phyloP scores from a whole-genome alignment of 2,888 invertebrate genomes.

The Linyphia triangularis region DNA sequence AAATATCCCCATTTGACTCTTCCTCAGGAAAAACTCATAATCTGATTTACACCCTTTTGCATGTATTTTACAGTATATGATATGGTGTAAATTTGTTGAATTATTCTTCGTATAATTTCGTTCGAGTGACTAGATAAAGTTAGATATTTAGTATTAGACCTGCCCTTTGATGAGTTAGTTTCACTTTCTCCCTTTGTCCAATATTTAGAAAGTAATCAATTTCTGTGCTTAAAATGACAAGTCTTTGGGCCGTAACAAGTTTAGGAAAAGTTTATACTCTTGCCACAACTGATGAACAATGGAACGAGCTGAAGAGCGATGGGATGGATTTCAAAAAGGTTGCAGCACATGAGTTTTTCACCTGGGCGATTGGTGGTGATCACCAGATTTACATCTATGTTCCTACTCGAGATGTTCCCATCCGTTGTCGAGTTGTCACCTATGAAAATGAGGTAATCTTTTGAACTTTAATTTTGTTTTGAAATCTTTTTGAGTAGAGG shows the following conservation, averaged over 20 bases:
- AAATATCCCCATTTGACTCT: too few species aligned
- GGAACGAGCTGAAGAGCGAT: slow-evolving; percentile 91
- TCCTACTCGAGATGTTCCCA: slow-evolving; percentile 92
- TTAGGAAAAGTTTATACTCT: slow-evolving; percentile 70
- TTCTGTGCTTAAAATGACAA: slow-evolving; percentile 20
- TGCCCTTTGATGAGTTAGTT: too few species aligned
- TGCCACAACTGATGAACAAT: slow-evolving; percentile 80
- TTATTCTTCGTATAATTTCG: too few species aligned
- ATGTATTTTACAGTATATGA: too few species aligned
- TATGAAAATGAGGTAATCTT: slow-evolving; percentile 91
- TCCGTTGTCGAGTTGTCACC: slow-evolving; percentile 92
- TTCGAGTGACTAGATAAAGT: too few species aligned
- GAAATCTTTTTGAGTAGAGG: too few species aligned
- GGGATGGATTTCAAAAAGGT: slow-evolving; percentile 94
- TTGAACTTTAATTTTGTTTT: neutral
- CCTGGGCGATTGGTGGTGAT: slow-evolving; percentile 96
- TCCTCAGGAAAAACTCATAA: too few species aligned
- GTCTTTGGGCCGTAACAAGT: slow-evolving; percentile 73
- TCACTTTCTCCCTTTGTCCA: too few species aligned
- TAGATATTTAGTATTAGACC: too few species aligned
- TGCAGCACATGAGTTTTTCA: slow-evolving; percentile 84
- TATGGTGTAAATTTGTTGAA: too few species aligned
- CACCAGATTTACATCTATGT: slow-evolving; percentile 95
- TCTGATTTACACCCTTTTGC: too few species aligned
- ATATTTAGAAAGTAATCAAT: neutral